Evolutionary conservation across 2,888 invertebrate genomes (phyloP), one percentile per base, ranked within the genome.

Genomic region (Taphrorychus bicolor): DNA sequence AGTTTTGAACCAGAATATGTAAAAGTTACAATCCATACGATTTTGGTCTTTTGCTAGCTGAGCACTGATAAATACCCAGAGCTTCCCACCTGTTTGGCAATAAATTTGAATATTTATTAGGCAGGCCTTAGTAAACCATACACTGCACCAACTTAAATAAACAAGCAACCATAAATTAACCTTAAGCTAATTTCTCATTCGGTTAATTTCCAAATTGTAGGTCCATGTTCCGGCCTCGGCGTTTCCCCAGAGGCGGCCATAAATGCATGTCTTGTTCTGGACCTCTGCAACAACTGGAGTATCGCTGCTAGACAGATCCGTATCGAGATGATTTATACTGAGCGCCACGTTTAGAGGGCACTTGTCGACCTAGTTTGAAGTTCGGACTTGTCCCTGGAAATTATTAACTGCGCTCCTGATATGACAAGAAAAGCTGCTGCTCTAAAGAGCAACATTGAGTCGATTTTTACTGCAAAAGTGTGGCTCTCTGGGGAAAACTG

Each of bases 401-500:
- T 65, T 65, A 65, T 65, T 65, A 59, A 65, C 56, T 53, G 59
- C 65, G 41, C 41, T 58, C 58, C 48, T 52, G 63, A 64, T 64
- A 64, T 58, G 63, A 64, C 63, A 64, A 64, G 63, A 58, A 42
- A 64, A 58, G 58, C 58, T 32, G 58, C 58, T 32, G 58, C 63
- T 64, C 58, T 64, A 41, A 51, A 56, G 48, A 49, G 19, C 42
- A 9, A 5, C 21, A 45, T 17, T 48, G 49, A 49, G 48, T 63
- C 51, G 16, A 16, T 63, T 48, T 57, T 49, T 40, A 32, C 45
- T 54, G 19, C 14, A 48, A 48, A 16, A 48, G 48, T 48, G 14
- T 14, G 51, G 19, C 5, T 5, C 51, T 51, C 22, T 11, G n/a
- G 19, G 51, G 21, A 51, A 51, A 21, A 18, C 9, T 19, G 5